Percentiles rank a stretch among this genome's conserved stretches.
Evolutionary conservation across 1,140 invertebrate genomes (phyloP).

Genomic region (Drosophila nannoptera): DNA sequence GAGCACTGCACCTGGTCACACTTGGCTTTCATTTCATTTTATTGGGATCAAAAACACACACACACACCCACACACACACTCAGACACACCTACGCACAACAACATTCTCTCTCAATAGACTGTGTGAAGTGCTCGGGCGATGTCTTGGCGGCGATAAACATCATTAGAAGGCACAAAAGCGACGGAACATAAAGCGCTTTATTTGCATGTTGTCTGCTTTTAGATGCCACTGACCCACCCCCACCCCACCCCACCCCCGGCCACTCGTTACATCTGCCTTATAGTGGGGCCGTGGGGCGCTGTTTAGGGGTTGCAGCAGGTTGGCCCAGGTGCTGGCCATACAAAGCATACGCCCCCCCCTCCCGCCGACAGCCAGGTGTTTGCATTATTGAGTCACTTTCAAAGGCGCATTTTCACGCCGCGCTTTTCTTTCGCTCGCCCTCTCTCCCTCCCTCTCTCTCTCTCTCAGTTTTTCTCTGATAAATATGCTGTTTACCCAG

Average conservation of each 20-base stretch:
- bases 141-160: constrained; percentile 69
- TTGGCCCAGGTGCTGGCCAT: constrained; percentile 4
- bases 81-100: constrained; percentile 8
- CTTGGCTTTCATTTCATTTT: constrained; percentile 24
- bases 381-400: constrained; percentile 69
- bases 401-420: constrained; percentile 70
- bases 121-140: constrained; percentile 14
- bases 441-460: no score
- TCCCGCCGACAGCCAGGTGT: constrained; percentile 50
- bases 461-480: constrained; percentile 47
- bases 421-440: constrained; percentile 34
- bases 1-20: constrained; percentile 36
- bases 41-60: constrained; percentile 13
- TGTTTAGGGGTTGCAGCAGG: no score
- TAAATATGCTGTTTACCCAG: constrained; percentile 59
- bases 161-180: constrained; percentile 68
- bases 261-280: no score
- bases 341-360: constrained; percentile 21
- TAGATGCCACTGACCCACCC: constrained; percentile 65
- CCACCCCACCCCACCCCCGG: constrained; percentile 2
- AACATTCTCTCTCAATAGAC: constrained; percentile 36
- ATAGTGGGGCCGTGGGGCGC: no score
- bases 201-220: constrained; percentile 73
- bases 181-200: constrained; percentile 60
- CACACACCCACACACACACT: constrained; percentile 1